Conservation (phyloP, 2,113 vertebrate genomes). For the Eupsittula cactorum region DNA sequence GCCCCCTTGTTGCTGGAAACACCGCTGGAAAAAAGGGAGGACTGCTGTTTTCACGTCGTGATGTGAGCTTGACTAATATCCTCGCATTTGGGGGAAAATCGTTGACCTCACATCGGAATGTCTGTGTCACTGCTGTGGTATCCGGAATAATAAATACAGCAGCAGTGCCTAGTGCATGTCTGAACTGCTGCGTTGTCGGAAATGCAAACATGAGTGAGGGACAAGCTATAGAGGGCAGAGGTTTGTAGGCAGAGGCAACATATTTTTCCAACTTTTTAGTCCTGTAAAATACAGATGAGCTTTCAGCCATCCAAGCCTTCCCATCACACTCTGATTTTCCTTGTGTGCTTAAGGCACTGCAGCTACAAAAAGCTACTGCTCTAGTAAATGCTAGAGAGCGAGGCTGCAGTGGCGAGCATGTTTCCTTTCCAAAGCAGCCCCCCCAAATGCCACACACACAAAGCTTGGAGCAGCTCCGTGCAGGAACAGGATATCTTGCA, state of each 20-base stretch:
- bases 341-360: background rate
- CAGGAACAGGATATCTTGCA: background rate
- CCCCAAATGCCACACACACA: background rate
- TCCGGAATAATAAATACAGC: conserved; percentile 30
- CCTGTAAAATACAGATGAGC: background rate
- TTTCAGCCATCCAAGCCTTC: background rate
- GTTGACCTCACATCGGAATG: conserved; percentile 23
- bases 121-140: conserved; percentile 47
- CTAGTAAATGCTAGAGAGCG: background rate
- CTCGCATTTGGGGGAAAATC: conserved; percentile 36
- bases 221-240: background rate
- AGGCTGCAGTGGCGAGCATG: background rate
- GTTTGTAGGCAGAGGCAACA: background rate
- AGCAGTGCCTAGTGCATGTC: background rate
- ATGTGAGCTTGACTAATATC: conserved; percentile 7
- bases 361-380: background rate
- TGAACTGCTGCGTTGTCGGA: background rate
- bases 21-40: background rate
- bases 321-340: background rate
- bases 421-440: background rate
- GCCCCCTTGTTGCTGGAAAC: conserved; percentile 61
- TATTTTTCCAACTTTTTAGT: background rate
- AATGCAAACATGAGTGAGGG: background rate
- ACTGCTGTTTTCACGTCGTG: background rate
- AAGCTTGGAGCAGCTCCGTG: background rate